These are phyloP conservation scores for Phaedon cochleariae DNA, from an alignment of 2,888 invertebrate genomes.

Conservation along the genomic window DNA sequence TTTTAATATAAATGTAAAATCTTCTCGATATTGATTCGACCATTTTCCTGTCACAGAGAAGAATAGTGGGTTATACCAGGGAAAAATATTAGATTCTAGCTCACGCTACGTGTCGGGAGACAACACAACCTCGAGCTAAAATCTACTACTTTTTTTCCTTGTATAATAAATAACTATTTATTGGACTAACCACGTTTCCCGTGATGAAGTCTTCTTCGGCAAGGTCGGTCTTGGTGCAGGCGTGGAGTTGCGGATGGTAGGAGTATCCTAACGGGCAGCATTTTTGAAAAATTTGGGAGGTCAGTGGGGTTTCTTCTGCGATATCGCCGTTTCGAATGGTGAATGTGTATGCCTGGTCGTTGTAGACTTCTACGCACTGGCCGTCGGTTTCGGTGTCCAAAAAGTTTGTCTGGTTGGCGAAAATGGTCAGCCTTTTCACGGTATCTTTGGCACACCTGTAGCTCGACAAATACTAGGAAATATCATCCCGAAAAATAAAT, in stretches of 20 bases:
- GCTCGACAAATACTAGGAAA: not conserved
- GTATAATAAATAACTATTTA: too few species aligned
- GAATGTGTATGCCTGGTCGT: conserved; percentile 13
- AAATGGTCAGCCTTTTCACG: conserved; percentile 20
- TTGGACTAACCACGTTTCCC: conserved; percentile 37
- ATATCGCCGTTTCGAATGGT: not conserved
- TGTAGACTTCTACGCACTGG: conserved; percentile 25
- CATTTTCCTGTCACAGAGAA: too few species aligned
- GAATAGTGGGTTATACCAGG: too few species aligned
- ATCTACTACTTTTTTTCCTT: too few species aligned
- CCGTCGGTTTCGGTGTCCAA: conserved; percentile 9
- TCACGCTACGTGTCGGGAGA: too few species aligned
- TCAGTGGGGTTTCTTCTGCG: not conserved
- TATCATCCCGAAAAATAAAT: too few species aligned
- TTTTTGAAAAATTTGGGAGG: conserved; percentile 43
- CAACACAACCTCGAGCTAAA: too few species aligned
- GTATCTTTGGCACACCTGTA: conserved; percentile 21
- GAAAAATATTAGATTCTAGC: too few species aligned
- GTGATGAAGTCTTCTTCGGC: conserved; percentile 35
- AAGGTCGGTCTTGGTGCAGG: conserved; percentile 38
- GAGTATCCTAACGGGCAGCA: conserved; percentile 50
- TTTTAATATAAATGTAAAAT: too few species aligned
- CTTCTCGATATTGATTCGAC: too few species aligned
- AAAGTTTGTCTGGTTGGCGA: conserved; percentile 20
- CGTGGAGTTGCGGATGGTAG: conserved; percentile 45